A percentile compares a stretch with the other conserved stretches of the same genome.
These are phyloP conservation scores for Amiota mariae DNA, from an alignment of 2,888 invertebrate species.

Conservation along the genomic window DNA sequence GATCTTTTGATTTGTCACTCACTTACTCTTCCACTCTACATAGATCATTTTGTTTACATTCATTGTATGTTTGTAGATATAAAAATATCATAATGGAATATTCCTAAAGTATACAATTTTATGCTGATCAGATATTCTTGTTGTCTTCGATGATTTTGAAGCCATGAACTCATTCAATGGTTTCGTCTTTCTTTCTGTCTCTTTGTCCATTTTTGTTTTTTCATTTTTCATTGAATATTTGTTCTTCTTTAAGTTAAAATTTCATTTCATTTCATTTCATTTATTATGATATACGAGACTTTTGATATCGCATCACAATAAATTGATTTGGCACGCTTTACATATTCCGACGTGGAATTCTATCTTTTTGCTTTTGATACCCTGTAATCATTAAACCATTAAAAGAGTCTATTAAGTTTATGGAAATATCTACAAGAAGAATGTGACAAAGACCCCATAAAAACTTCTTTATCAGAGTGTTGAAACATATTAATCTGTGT, in stretches of 20 bases:
- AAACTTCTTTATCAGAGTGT: too few species aligned
- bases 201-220: too few species aligned
- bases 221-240: too few species aligned
- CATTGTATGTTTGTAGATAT: slow-evolving; percentile 30
- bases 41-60: slow-evolving; percentile 49
- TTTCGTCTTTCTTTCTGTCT: background rate
- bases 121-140: slow-evolving; percentile 43
- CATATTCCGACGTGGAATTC: background rate
- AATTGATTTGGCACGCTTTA: slow-evolving; percentile 34
- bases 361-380: background rate
- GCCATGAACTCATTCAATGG: slow-evolving; percentile 55
- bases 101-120: slow-evolving; percentile 47
- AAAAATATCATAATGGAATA: slow-evolving; percentile 47
- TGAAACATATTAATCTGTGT: too few species aligned
- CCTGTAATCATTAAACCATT: too few species aligned
- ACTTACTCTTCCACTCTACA: background rate
- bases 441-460: too few species aligned
- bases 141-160: background rate
- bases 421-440: too few species aligned
- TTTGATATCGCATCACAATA: slow-evolving; percentile 8
- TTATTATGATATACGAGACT: slow-evolving; percentile 44
- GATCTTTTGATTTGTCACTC: too few species aligned
- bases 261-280: slow-evolving; percentile 40
- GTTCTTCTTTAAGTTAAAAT: slow-evolving; percentile 3
- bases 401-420: too few species aligned